Evolutionary conservation across 2,888 invertebrate species (phyloP).

Genomic region (Xylota sylvarum): DNA sequence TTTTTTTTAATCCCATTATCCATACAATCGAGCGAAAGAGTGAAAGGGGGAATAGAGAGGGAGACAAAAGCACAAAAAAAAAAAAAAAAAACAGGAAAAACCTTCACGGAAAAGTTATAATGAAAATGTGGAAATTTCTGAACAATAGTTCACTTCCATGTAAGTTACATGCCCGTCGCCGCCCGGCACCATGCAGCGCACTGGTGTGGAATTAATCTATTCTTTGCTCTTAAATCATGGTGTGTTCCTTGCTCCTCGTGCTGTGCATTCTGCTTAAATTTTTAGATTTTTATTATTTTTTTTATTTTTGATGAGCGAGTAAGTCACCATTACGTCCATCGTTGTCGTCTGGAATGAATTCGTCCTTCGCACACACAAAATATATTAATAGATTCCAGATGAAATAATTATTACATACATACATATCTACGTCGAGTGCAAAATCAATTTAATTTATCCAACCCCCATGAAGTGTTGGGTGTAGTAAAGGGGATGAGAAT

Average conservation of each 20-base stretch:
- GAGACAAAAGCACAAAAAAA: background rate
- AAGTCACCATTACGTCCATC: constrained; percentile 27
- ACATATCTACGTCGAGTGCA: constrained; percentile 32
- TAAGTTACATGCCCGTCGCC: constrained; percentile 54
- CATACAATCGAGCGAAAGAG: constrained; percentile 51
- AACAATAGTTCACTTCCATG: constrained; percentile 70
- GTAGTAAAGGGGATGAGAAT: background rate
- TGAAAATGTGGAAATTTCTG: constrained; percentile 71
- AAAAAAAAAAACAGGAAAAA: constrained; percentile 8
- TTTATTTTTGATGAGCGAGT: background rate
- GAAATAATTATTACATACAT: constrained; percentile 59
- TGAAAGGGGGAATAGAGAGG: background rate
- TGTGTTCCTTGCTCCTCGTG: background rate
- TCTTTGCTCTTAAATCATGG: constrained; percentile 52
- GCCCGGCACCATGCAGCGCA: constrained; percentile 53
- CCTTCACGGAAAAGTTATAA: constrained; percentile 66
- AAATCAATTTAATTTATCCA: constrained; percentile 53
- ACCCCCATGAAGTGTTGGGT: background rate
- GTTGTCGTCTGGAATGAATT: constrained; percentile 33
- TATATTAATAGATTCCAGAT: constrained; percentile 67
- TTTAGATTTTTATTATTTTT: constrained; percentile 6
- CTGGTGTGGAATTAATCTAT: constrained; percentile 68
- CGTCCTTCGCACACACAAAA: constrained; percentile 32
- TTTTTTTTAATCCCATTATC: constrained; percentile 70
- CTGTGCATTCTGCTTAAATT: constrained; percentile 13